Percentiles rank a stretch among this genome's conserved stretches.
These are phyloP conservation scores for Pyralis farinalis DNA, from an alignment of 2,888 invertebrate genomes.

Conservation along the genomic window DNA sequence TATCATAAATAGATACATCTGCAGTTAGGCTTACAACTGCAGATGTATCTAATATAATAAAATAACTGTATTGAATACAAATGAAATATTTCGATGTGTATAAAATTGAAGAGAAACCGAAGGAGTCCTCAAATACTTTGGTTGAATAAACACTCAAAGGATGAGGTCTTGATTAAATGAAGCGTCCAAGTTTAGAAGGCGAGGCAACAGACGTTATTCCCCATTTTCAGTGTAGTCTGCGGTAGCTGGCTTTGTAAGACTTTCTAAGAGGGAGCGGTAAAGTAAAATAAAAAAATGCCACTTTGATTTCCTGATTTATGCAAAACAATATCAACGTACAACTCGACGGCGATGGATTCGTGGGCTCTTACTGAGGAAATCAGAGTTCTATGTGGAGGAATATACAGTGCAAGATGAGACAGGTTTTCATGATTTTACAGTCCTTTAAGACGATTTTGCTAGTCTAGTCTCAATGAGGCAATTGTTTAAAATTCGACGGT, in stretches of 20 bases:
- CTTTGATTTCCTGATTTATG: constrained; percentile 49
- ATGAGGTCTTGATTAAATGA: constrained; percentile 55
- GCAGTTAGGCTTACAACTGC: too few relatives aligned
- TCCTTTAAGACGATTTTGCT: too few relatives aligned
- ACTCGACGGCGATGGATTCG: constrained; percentile 9
- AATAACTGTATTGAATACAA: constrained; percentile 11
- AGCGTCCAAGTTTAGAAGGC: constrained; percentile 48
- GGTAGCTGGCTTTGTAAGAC: constrained; percentile 40
- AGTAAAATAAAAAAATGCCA: constrained; percentile 34
- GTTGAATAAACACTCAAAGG: constrained; percentile 53
- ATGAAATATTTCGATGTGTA: constrained; percentile 9
- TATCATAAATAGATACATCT: too few relatives aligned
- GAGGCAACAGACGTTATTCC: constrained; percentile 43
- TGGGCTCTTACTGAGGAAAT: constrained; percentile 6
- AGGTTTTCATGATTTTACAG: too few relatives aligned
- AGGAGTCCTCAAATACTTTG: constrained; percentile 39
- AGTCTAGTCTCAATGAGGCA: too few relatives aligned
- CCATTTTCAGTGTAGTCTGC: constrained; percentile 30
- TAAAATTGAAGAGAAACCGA: constrained; percentile 28
- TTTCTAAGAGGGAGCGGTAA: constrained; percentile 39
- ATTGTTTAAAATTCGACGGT: too few relatives aligned
- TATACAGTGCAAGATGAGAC: background rate
- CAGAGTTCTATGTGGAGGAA: background rate
- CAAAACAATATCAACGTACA: constrained; percentile 28
- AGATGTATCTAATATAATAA: too few relatives aligned